These are phyloP conservation scores for Thalassaphorura encarpata DNA, from an alignment of 1,140 invertebrate species.

Conservation along the genomic window DNA sequence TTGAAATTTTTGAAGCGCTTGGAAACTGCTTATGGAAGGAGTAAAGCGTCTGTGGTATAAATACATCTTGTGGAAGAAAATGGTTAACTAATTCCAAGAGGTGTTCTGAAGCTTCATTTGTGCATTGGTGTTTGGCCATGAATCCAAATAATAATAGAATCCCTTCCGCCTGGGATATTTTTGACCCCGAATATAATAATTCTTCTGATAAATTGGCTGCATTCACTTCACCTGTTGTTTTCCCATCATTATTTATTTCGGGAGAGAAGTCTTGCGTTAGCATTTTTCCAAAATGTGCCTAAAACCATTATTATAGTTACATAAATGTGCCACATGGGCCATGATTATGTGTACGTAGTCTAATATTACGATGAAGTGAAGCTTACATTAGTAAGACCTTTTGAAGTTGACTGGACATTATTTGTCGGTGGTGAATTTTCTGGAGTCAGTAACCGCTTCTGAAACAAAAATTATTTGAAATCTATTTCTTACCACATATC, in stretches of 20 bases:
- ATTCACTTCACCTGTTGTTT: too few relatives aligned
- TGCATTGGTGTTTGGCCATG: conserved; percentile 2
- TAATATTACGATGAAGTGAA: too few relatives aligned
- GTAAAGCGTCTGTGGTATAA: neutral
- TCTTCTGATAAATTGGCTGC: too few relatives aligned
- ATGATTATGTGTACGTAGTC: neutral
- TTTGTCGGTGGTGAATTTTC: too few relatives aligned
- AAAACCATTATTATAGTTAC: neutral
- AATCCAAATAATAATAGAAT: conserved; percentile 1
- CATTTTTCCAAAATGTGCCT: neutral
- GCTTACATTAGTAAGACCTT: too few relatives aligned
- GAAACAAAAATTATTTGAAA: too few relatives aligned
- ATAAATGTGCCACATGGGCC: neutral
- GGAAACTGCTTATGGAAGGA: neutral
- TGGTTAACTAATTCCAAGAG: conserved; percentile 2
- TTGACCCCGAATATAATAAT: neutral
- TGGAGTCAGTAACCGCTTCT: too few relatives aligned
- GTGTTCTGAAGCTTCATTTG: neutral
- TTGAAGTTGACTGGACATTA: too few relatives aligned
- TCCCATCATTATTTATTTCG: too few relatives aligned
- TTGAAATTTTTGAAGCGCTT: neutral
- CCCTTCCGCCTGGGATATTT: neutral
- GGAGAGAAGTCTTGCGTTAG: neutral
- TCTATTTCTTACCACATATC: too few relatives aligned
- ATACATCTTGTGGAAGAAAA: neutral